Evolutionary conservation across 2,888 invertebrate species (phyloP).

Genomic region (Cryptocephalus primarius): DNA sequence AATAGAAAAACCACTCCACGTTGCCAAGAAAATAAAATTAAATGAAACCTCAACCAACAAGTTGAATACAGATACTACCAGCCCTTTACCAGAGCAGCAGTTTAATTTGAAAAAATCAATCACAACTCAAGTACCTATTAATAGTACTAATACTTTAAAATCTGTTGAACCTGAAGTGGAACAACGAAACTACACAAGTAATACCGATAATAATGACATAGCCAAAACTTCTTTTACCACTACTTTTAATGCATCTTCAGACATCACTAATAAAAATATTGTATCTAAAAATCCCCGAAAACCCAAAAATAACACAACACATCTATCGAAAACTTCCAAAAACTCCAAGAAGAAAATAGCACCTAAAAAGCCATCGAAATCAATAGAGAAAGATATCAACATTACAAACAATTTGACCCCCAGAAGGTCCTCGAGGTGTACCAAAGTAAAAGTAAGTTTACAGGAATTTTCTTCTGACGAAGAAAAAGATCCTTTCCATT

Average conservation of each 20-base stretch:
- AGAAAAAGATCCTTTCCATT: constrained; percentile 22
- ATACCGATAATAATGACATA: no score
- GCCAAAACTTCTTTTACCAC: no score
- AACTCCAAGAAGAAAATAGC: background rate
- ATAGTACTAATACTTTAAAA: background rate
- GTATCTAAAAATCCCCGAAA: no score
- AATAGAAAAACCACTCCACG: constrained; percentile 13
- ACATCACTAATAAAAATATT: no score
- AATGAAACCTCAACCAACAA: no score
- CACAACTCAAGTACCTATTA: background rate
- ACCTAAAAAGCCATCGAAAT: background rate
- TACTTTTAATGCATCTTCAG: no score
- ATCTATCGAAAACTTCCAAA: no score
- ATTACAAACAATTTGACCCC: constrained; percentile 1
- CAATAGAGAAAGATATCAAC: background rate
- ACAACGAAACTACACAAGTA: background rate
- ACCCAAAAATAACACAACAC: no score
- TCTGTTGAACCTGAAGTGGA: background rate
- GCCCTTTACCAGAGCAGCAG: no score
- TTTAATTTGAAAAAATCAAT: no score
- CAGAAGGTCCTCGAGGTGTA: constrained; percentile 18
- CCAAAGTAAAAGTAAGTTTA: constrained; percentile 17
- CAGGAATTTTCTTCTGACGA: constrained; percentile 22
- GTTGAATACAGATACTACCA: no score
- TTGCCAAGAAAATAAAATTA: constrained; percentile 23